Base-by-base conservation (phyloP, 2,113 vertebrate species). In the Takifugu bimaculatus region DNA sequence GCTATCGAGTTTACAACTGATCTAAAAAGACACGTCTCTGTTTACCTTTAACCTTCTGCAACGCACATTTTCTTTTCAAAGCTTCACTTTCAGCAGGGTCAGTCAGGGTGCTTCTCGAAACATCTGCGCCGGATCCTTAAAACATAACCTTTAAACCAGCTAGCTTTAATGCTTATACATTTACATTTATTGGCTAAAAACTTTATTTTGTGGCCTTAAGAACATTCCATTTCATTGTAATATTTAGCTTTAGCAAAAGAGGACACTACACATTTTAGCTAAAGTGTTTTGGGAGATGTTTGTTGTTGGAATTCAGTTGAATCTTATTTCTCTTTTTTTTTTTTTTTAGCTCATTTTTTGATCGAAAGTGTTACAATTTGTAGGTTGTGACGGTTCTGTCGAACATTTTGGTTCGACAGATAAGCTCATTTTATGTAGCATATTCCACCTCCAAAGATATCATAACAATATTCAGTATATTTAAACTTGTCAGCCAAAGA, bases 1-100 rank as follows among this genome's bases (percentile, higher is more conserved):
- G 75, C 79, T 75, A 35, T 71, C 4, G 68, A n/a, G 63, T 82
- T 79, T 81, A 80, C 74, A 77, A n/a, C 50, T 61, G 59, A 44
- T 79, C 61, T 72, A 32, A 54, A 74, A 4, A 54, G 65, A 75
- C 57, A 26, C 67, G 58, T 73, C 47, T 0, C 44, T 75, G 78
- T 85, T 82, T 79, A 83, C 73, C 49, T 80, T 68, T 25, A 71
- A 72, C 65, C 45, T n/a, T 63, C 54, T 13, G 49, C 28, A 63
- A 57, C 26, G 52, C 20, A 7, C 7, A 27, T 54, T 55, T 65
- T 70, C 14, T 65, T 20, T 59, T 48, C 25, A 63, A 60, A 54
- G 28, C 32, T 47, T 66, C 29, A 60, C 20, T 9, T 1, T 4
- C 26, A 20, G 28, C 15, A 25, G 57, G 53, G 47, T 15, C 7